A percentile compares a stretch with the other conserved stretches of the same genome.
These are phyloP conservation scores for Lemur catta DNA, from an alignment of 2,797 vertebrate genomes.

Conservation along the genomic window DNA sequence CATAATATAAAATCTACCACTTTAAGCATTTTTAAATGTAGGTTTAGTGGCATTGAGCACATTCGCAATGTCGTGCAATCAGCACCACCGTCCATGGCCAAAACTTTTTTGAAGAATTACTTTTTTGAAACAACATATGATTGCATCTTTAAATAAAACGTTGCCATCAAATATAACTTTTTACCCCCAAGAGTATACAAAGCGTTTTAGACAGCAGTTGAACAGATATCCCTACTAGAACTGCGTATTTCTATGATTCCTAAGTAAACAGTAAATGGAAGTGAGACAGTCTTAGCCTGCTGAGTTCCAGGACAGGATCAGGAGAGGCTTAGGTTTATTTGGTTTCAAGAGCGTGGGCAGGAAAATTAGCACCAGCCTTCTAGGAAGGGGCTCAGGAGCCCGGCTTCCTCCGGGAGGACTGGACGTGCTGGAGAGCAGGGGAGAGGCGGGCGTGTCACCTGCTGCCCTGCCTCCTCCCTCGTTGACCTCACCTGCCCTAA, in stretches of 20 bases:
- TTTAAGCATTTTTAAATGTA: background rate
- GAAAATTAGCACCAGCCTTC: background rate
- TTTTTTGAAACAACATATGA: background rate
- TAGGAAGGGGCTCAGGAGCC: background rate
- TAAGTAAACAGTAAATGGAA: background rate
- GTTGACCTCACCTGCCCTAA: rapidly evolving
- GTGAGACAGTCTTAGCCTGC: background rate
- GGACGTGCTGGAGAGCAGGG: rapidly evolving
- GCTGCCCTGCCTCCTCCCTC: background rate
- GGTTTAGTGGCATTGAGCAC: background rate
- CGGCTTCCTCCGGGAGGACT: background rate
- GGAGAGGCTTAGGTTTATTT: background rate
- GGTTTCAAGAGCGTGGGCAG: background rate
- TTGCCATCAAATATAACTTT: background rate
- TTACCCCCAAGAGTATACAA: background rate
- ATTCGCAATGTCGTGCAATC: background rate
- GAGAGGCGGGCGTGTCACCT: rapidly evolving
- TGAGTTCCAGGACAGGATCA: background rate
- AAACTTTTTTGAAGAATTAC: background rate
- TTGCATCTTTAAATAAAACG: background rate
- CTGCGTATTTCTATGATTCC: rapidly evolving
- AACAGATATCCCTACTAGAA: background rate
- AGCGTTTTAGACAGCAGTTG: background rate
- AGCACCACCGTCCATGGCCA: background rate
- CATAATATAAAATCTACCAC: background rate